These are phyloP conservation scores for Rhadinocentrus ornatus DNA, from an alignment of 2,797 vertebrate genomes.

Conservation along the genomic window DNA sequence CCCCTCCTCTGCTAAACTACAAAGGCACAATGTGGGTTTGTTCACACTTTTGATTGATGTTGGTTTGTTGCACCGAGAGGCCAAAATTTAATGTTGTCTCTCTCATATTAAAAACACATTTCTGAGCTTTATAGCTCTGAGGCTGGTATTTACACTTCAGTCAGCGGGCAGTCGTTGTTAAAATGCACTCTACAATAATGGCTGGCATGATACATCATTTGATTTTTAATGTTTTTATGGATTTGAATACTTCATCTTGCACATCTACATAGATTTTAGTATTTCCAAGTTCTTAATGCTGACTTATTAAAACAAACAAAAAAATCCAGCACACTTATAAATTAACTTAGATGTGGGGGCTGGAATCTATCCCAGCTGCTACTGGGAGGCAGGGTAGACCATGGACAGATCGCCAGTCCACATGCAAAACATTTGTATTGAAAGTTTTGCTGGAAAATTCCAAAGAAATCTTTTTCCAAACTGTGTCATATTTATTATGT, in stretches of 20 bases:
- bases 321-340: not conserved
- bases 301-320: not conserved
- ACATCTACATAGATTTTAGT: not conserved
- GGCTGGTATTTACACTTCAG: conserved; percentile 3
- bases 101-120: conserved; percentile 52
- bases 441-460: too few relatives aligned
- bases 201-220: conserved; percentile 10
- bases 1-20: conserved; percentile 29
- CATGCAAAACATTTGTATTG: too few relatives aligned
- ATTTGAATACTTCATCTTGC: not conserved
- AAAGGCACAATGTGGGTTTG: conserved; percentile 34
- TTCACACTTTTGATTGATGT: conserved; percentile 53
- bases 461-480: too few relatives aligned
- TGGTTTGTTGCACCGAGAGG: conserved; percentile 12
- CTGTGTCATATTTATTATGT: too few relatives aligned
- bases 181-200: not conserved
- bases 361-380: too few relatives aligned
- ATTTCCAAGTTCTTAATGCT: not conserved
- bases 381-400: too few relatives aligned
- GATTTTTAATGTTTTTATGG: not conserved
- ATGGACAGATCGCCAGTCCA: too few relatives aligned
- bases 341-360: too few relatives aligned
- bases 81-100: conserved; percentile 55
- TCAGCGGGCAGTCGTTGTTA: conserved; percentile 1
- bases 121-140: conserved; percentile 24